phyloP scores from a whole-genome alignment of 2,113 vertebrate genomes.

The Elephas maximus region DNA sequence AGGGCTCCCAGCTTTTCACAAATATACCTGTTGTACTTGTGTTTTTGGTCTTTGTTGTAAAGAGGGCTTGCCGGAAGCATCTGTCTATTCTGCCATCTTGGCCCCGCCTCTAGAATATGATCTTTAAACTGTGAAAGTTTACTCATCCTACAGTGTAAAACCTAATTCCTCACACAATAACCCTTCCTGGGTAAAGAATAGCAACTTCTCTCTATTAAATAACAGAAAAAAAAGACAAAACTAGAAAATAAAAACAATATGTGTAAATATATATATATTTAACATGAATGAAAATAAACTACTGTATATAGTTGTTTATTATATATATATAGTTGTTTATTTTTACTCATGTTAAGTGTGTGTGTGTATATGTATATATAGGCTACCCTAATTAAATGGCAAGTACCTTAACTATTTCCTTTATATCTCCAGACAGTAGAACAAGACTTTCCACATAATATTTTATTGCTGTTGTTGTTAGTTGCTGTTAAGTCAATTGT shows the following conservation, averaged over 20 bases:
- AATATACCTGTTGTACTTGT: too few species aligned
- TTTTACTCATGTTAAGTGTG: too few species aligned
- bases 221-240: neutral
- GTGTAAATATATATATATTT: neutral
- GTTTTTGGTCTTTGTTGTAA: too few species aligned
- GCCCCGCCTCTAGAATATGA: neutral
- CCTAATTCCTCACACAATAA: neutral
- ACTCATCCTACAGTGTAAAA: neutral
- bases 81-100: too few species aligned
- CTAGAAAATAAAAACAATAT: neutral
- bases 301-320: too few species aligned
- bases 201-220: neutral
- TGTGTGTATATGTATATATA: neutral
- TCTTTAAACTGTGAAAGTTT: neutral
- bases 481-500: too few species aligned
- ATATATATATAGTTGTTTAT: too few species aligned
- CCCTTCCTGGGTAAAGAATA: neutral
- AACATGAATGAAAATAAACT: too few species aligned
- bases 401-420: neutral
- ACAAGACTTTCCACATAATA: neutral
- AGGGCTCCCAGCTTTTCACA: too few species aligned
- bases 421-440: neutral
- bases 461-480: neutral
- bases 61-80: too few species aligned
- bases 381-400: neutral